Evolutionary conservation across 1,140 invertebrate species (phyloP).

Genomic region (Neodiprion virginianus): DNA sequence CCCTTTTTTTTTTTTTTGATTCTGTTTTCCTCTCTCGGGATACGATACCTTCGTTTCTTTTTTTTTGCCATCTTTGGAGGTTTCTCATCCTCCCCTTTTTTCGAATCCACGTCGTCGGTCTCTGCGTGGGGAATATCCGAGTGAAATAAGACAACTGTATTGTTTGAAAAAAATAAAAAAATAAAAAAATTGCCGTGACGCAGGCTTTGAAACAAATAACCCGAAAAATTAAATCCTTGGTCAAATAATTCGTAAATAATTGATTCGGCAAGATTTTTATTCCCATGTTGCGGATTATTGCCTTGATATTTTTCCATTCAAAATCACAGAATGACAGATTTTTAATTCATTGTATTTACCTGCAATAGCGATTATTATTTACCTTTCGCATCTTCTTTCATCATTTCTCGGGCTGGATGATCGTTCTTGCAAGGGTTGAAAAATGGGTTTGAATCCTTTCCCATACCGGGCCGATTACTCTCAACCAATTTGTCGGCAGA

Average conservation of each 20-base stretch:
- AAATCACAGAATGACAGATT: no score
- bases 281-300: no score
- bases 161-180: not conserved
- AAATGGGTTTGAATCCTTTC: not conserved
- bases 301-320: no score
- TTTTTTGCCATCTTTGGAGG: not conserved
- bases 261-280: no score
- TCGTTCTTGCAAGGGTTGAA: not conserved
- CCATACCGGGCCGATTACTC: not conserved
- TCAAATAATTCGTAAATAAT: no score
- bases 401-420: not conserved
- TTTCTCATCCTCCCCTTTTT: not conserved
- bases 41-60: conserved; percentile 1
- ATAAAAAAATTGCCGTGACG: no score
- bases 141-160: not conserved
- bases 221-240: no score
- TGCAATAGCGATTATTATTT: not conserved
- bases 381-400: not conserved
- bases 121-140: not conserved
- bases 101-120: not conserved
- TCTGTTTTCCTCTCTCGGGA: not conserved
- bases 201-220: no score
- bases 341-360: no score
- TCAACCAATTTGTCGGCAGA: not conserved
- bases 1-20: not conserved